A percentile compares a stretch with the other conserved stretches of the same genome.
Evolutionary conservation across 2,113 vertebrate genomes (phyloP).

Genomic region (Lonchura striata): DNA sequence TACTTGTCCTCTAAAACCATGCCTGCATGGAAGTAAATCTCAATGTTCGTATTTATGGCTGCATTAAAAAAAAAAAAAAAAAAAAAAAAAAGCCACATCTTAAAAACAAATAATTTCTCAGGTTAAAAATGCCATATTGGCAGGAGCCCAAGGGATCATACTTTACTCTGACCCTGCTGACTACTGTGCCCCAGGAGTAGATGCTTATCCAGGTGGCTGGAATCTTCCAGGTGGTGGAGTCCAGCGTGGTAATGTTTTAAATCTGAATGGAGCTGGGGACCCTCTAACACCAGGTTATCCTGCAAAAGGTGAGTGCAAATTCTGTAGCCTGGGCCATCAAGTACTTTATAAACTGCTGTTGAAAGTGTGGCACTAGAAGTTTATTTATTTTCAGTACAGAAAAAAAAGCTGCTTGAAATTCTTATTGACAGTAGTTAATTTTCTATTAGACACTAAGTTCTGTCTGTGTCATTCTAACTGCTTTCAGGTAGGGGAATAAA

Average conservation of each 20-base stretch:
- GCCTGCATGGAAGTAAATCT: neutral
- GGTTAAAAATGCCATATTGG: constrained; percentile 91
- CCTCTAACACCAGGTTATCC: constrained; percentile 96
- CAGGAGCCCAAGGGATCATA: constrained; percentile 88
- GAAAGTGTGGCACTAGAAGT: neutral
- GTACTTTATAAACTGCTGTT: neutral
- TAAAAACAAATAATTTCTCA: constrained; percentile 51
- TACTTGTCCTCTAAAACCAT: neutral
- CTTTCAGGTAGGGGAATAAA: neutral
- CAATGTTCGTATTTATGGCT: neutral
- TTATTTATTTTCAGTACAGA: neutral
- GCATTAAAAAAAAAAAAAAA: neutral
- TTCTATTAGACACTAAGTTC: neutral
- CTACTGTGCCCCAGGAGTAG: constrained; percentile 83
- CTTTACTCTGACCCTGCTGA: constrained; percentile 94
- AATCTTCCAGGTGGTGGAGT: constrained; percentile 87
- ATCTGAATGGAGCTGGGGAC: constrained; percentile 91
- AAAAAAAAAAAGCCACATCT: neutral
- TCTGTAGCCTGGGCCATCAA: neutral
- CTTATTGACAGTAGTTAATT: neutral
- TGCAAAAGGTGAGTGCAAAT: constrained; percentile 85
- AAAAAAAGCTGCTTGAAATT: neutral
- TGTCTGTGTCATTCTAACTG: neutral
- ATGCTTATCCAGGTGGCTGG: constrained; percentile 89
- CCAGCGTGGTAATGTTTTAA: constrained; percentile 93